These are phyloP conservation scores for Cyphomyrus plagiostoma DNA, from an alignment of 2,113 vertebrate genomes.

Conservation along the genomic window DNA sequence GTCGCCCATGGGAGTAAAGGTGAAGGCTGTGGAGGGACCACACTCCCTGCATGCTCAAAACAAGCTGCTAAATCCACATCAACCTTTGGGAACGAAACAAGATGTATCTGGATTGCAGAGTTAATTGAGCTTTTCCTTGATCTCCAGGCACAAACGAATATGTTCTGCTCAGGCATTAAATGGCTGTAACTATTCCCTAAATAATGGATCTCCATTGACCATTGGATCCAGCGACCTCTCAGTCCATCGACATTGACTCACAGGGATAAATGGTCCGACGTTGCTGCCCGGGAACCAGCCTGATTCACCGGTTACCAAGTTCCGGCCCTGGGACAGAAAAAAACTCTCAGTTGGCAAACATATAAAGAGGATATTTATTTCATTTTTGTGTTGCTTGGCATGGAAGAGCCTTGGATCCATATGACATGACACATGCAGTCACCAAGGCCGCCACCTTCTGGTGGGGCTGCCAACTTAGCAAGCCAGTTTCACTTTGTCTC, in stretches of 20 bases:
- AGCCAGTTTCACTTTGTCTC: background rate
- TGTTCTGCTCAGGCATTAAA: background rate
- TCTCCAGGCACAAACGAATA: background rate
- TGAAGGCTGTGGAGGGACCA: background rate
- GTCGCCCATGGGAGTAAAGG: background rate
- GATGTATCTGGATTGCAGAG: background rate
- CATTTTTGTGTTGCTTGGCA: background rate
- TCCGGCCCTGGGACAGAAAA: conserved; percentile 67
- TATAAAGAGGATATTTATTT: background rate
- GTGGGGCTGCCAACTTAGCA: background rate
- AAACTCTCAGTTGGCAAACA: background rate
- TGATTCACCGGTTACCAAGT: conserved; percentile 65
- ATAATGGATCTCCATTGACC: background rate
- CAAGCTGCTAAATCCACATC: background rate
- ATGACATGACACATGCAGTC: background rate
- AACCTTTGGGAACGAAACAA: background rate
- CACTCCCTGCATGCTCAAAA: background rate
- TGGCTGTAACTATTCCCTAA: background rate
- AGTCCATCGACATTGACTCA: conserved; percentile 55
- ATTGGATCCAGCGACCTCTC: background rate
- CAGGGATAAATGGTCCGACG: conserved; percentile 73
- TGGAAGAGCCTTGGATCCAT: background rate
- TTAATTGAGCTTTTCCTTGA: background rate
- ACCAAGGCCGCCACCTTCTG: background rate
- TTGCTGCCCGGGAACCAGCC: conserved; percentile 82